Evolutionary conservation across 2,888 invertebrate species (phyloP).

Genomic region (Actias luna): DNA sequence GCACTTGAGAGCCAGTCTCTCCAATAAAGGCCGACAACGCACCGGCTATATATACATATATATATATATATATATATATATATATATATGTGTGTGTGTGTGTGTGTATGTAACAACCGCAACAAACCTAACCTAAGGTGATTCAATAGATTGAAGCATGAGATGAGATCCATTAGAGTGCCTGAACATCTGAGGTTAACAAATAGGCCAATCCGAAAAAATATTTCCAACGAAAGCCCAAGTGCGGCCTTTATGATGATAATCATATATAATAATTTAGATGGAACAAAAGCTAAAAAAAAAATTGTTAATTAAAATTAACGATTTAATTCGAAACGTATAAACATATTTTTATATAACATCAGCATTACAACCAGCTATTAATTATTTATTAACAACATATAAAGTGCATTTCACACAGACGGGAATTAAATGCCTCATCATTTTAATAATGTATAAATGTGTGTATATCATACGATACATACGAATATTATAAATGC

Average conservation of each 20-base stretch:
- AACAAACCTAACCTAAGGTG: not conserved
- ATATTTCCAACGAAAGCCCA: too few species aligned
- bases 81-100: too few species aligned
- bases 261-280: too few species aligned
- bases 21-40: too few species aligned
- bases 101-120: not conserved
- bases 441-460: too few species aligned
- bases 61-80: too few species aligned
- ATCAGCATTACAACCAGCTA: conserved; percentile 1
- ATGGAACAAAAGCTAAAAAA: not conserved
- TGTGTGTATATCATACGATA: too few species aligned
- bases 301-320: not conserved
- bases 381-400: conserved; percentile 9
- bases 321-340: not conserved
- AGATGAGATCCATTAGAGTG: not conserved
- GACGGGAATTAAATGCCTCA: not conserved
- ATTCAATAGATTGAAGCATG: not conserved
- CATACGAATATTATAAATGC: too few species aligned
- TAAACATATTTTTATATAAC: not conserved
- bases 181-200: too few species aligned
- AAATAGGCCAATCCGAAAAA: not conserved
- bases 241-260: too few species aligned
- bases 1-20: too few species aligned
- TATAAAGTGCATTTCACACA: not conserved
- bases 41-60: too few species aligned